phyloP scores from a whole-genome alignment of 2,113 vertebrate genomes.

The Electrona antarctica region DNA sequence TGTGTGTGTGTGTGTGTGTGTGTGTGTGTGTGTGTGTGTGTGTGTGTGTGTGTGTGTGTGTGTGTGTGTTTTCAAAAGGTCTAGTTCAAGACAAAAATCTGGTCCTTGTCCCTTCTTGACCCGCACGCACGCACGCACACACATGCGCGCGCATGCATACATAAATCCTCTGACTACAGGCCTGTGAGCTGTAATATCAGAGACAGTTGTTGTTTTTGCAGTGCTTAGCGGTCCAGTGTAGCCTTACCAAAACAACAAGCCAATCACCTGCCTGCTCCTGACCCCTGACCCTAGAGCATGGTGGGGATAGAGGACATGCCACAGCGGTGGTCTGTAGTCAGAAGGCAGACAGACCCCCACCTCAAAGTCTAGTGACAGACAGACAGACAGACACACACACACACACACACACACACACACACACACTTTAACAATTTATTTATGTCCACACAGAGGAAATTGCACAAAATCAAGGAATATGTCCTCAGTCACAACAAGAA shows the following conservation, averaged over 20 bases:
- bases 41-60: neutral
- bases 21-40: no score
- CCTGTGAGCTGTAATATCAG: slow-evolving; percentile 69
- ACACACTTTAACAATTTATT: neutral
- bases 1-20: no score
- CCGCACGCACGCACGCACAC: slow-evolving; percentile 18
- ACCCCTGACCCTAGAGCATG: slow-evolving; percentile 66
- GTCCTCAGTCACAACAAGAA: no score
- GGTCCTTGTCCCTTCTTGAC: slow-evolving; percentile 65
- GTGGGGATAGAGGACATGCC: slow-evolving; percentile 62
- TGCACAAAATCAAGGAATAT: neutral
- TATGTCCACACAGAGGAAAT: neutral
- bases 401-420: slow-evolving; percentile 3
- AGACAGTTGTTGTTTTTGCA: slow-evolving; percentile 76
- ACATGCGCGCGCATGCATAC: slow-evolving; percentile 38
- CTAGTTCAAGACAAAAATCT: slow-evolving; percentile 71
- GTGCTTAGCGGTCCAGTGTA: slow-evolving; percentile 67
- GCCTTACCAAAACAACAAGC: slow-evolving; percentile 77
- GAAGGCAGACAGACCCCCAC: slow-evolving; percentile 58
- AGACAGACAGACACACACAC: neutral
- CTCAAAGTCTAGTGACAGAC: no score
- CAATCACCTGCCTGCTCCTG: slow-evolving; percentile 71
- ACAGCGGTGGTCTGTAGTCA: slow-evolving; percentile 52
- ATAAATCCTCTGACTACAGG: slow-evolving; percentile 40
- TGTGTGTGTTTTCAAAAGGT: slow-evolving; percentile 44